These are phyloP conservation scores for Hemibates koningsi DNA, from an alignment of 2,113 vertebrate species.

Conservation along the genomic window DNA sequence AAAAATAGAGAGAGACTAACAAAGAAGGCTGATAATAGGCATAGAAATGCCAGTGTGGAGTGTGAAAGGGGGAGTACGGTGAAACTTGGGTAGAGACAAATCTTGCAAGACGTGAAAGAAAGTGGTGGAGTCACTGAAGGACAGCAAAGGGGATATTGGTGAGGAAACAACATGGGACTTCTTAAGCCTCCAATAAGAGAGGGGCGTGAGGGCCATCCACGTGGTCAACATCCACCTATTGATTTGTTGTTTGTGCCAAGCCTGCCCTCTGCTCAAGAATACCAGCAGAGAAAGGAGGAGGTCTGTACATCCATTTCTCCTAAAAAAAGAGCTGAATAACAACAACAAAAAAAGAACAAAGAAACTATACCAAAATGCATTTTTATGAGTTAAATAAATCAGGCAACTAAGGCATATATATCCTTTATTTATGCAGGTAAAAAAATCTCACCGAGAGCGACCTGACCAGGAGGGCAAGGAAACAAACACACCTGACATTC, in stretches of 20 bases:
- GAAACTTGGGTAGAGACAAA: constrained; percentile 2
- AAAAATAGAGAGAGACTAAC: not conserved
- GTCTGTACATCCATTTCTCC: not conserved
- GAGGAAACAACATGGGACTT: not conserved
- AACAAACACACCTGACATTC: not conserved
- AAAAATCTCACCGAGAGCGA: not conserved
- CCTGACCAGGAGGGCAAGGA: not conserved
- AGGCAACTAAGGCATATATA: not conserved
- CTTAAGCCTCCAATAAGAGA: constrained; percentile 27
- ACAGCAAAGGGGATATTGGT: not conserved
- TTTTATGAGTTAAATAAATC: not conserved
- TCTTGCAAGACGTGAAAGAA: not conserved
- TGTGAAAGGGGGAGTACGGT: not conserved
- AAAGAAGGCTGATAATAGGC: not conserved
- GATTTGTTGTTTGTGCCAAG: constrained; percentile 19
- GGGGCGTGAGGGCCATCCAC: not conserved
- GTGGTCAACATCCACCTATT: constrained; percentile 6
- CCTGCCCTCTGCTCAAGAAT: not conserved
- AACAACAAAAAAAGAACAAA: not conserved
- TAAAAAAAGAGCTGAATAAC: not conserved
- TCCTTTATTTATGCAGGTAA: not conserved
- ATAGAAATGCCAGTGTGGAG: constrained; percentile 3
- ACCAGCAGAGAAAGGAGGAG: not conserved
- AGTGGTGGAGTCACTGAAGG: not conserved
- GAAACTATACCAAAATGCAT: not conserved